phyloP scores from a whole-genome alignment of 2,888 invertebrate genomes.

The Drosophila leonis region DNA sequence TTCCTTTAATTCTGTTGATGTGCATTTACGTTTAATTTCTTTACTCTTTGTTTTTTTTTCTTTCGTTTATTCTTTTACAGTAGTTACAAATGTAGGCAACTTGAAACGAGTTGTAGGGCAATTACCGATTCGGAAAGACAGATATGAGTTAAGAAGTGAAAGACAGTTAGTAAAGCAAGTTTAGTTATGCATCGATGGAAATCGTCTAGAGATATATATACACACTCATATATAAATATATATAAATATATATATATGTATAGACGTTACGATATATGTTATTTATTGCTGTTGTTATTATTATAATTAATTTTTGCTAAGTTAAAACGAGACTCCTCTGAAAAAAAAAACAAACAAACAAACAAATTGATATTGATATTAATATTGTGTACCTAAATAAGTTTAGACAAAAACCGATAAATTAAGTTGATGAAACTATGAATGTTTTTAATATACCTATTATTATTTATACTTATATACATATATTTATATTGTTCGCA shows the following conservation, averaged over 20 bases:
- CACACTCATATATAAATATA: not conserved
- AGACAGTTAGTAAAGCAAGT: conserved; percentile 33
- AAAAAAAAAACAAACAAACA: conserved; percentile 16
- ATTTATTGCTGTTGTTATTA: conserved; percentile 64
- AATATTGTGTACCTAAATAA: conserved; percentile 56
- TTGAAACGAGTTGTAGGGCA: conserved; percentile 50
- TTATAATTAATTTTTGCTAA: conserved; percentile 39
- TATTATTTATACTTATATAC: conserved; percentile 16
- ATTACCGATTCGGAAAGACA: conserved; percentile 55
- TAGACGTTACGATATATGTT: conserved; percentile 37
- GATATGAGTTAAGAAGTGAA: conserved; percentile 45
- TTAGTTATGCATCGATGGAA: conserved; percentile 55
- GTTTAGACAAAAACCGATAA: conserved; percentile 44
- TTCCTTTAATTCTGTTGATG: conserved; percentile 14
- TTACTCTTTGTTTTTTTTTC: conserved; percentile 28
- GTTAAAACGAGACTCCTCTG: conserved; percentile 51
- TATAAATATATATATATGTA: conserved; percentile 21
- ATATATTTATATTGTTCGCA: conserved; percentile 7
- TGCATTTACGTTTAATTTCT: conserved; percentile 62
- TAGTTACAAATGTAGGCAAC: conserved; percentile 62
- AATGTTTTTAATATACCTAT: conserved; percentile 37
- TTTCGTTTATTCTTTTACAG: conserved; percentile 26
- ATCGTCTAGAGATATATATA: conserved; percentile 28
- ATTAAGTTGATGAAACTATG: conserved; percentile 47
- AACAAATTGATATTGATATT: conserved; percentile 55